Base-by-base conservation (phyloP, 92 coral and sea anemone genomes). In the Galaxea fascicularis region DNA sequence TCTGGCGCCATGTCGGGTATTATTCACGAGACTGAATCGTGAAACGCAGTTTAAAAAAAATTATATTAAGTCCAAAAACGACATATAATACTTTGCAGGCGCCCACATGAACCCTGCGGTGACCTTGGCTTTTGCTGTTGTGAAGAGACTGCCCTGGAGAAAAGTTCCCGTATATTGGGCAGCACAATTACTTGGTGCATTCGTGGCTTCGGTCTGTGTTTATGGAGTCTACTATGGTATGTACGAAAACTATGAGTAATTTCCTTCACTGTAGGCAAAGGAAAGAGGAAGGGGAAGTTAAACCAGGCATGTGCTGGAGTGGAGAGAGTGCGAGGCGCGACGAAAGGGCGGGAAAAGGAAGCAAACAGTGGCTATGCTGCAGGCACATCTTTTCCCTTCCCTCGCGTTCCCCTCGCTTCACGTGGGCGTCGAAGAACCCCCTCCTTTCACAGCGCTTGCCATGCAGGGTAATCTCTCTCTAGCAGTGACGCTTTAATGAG, bases 81-180 rank as follows among this genome's bases (percentile, higher is more conserved):
- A 49, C 14, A 15, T 52, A 28, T 59, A 14, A 39, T 59, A 8
- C 39, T 12, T 62, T 77, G 26, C 87, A 88, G 98, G 98, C 18
- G 98, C 97, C 35, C 98, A 95, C 52, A 91, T 95, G 93, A 95
- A 95, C 53, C 98, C 98, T 10, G 98, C 98, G 2, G 98, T 95
- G 35, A 86, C 93, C 5, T 63, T 90, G 71, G 91, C 91, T 5
- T 90, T 87, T 30, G 94, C 94, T 4, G 79, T 89, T 29, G 94
- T 87, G 4, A 79, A 68, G 54, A 54, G 94, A 31, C 41, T 90
- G 17, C 94, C 91, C n/a, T 77, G 76, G 80, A 60, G 65, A 41
- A 90, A 90, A 15, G 91, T 90, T 70, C 94, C 94, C 21, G 87
- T 90, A 49, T 90, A 90, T 67, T 68, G 86, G 73, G 28, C 75